phyloP scores from a whole-genome alignment of 2,113 vertebrate genomes.

The Loxodonta africana region DNA sequence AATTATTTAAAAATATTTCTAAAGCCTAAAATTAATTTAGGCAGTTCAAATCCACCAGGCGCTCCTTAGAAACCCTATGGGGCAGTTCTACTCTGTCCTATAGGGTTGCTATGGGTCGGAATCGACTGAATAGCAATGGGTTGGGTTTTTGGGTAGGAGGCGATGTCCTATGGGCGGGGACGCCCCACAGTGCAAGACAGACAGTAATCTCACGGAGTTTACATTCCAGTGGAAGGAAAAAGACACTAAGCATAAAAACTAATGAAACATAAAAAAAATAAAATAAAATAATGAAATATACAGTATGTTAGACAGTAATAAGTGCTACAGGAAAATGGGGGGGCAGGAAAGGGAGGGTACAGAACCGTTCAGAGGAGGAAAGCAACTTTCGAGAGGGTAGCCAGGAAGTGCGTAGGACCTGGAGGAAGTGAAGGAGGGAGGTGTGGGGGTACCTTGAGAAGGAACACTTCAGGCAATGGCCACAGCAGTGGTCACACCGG shows the following conservation, averaged over 20 bases:
- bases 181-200: not conserved
- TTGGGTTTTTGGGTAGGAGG: not conserved
- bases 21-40: not conserved
- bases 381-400: not conserved
- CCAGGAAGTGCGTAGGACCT: not conserved
- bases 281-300: not conserved
- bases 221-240: not conserved
- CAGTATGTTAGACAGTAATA: not conserved
- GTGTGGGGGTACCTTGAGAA: not conserved
- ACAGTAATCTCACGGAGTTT: not conserved
- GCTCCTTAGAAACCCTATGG: no score
- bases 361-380: not conserved
- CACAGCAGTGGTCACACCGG: not conserved
- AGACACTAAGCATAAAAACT: not conserved
- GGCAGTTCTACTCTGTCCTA: no score
- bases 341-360: not conserved
- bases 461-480: not conserved
- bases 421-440: not conserved
- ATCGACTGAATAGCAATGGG: no score
- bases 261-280: not conserved
- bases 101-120: no score
- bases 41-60: no score
- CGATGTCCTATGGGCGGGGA: not conserved
- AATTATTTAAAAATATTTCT: conserved; percentile 12
- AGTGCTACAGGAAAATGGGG: not conserved